These are phyloP conservation scores for Sabatieria punctata DNA, from an alignment of 2,888 invertebrate species.

Conservation along the genomic window DNA sequence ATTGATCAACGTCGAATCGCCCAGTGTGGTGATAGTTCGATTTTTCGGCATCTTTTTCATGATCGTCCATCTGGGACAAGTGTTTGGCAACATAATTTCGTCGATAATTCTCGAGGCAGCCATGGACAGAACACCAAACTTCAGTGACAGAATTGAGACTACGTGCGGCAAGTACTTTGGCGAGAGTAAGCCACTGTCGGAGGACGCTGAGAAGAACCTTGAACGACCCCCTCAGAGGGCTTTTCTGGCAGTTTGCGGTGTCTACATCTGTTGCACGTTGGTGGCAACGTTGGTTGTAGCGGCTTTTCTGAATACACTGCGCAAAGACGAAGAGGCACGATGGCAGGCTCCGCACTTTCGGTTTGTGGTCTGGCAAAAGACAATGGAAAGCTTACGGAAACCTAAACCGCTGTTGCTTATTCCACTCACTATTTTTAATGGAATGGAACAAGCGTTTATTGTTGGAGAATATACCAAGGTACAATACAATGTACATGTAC, in stretches of 20 bases:
- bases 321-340: conserved; percentile 45
- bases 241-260: conserved; percentile 45
- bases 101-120: conserved; percentile 38
- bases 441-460: conserved; percentile 91
- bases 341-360: conserved; percentile 14
- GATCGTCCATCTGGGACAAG: conserved; percentile 86
- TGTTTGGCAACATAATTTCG: conserved; percentile 91
- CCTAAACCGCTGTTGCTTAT: conserved; percentile 78
- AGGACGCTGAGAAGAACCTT: conserved; percentile 33
- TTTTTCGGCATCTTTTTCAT: conserved; percentile 98
- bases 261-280: conserved; percentile 69
- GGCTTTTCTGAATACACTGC: conserved; percentile 69
- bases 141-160: too few relatives aligned
- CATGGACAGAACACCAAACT: conserved; percentile 11
- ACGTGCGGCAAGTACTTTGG: conserved; percentile 45
- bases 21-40: conserved; percentile 73
- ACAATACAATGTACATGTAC: conserved; percentile 15
- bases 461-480: conserved; percentile 49
- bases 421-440: conserved; percentile 86
- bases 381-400: conserved; percentile 71
- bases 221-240: conserved; percentile 54
- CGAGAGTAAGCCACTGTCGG: conserved; percentile 38
- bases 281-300: conserved; percentile 69
- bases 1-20: conserved; percentile 49
- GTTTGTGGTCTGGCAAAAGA: conserved; percentile 39